Evolutionary conservation across 2,888 invertebrate genomes (phyloP).

Genomic region (Aspidiotus destructor): DNA sequence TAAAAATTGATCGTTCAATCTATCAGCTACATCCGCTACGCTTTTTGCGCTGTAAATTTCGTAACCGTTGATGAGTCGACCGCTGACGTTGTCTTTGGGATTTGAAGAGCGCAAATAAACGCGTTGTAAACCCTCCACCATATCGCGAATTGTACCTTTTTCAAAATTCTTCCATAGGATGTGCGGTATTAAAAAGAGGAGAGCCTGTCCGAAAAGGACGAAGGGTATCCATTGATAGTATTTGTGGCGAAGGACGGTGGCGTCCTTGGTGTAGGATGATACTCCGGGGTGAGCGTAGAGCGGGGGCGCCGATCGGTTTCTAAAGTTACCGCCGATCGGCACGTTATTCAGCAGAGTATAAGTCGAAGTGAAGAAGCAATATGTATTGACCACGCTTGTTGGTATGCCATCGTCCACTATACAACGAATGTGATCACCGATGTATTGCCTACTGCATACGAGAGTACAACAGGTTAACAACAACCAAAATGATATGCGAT

Average conservation of each 20-base stretch:
- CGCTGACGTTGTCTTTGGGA: conserved; percentile 27
- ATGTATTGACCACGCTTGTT: conserved; percentile 75
- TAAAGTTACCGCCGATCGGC: background rate
- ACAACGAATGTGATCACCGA: conserved; percentile 85
- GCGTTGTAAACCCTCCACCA: conserved; percentile 65
- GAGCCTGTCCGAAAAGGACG: conserved; percentile 81
- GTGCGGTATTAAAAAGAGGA: conserved; percentile 80
- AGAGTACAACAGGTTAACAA: conserved; percentile 75
- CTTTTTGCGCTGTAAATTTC: conserved; percentile 25
- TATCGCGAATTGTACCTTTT: conserved; percentile 66
- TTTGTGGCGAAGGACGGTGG: conserved; percentile 79
- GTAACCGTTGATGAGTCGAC: conserved; percentile 10
- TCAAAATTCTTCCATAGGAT: conserved; percentile 81
- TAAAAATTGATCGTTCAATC: conserved; percentile 33
- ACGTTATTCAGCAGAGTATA: conserved; percentile 77
- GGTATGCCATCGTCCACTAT: conserved; percentile 68
- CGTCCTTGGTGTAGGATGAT: conserved; percentile 63
- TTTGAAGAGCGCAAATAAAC: conserved; percentile 32
- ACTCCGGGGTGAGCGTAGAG: conserved; percentile 64
- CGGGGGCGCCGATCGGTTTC: conserved; percentile 52
- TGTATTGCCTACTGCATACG: conserved; percentile 85
- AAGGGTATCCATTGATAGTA: conserved; percentile 95
- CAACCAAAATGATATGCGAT: conserved; percentile 75
- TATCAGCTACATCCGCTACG: conserved; percentile 3
- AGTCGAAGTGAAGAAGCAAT: conserved; percentile 87